These are phyloP conservation scores for Nothobranchius furzeri DNA, from an alignment of 2,113 vertebrate genomes.

Conservation along the genomic window DNA sequence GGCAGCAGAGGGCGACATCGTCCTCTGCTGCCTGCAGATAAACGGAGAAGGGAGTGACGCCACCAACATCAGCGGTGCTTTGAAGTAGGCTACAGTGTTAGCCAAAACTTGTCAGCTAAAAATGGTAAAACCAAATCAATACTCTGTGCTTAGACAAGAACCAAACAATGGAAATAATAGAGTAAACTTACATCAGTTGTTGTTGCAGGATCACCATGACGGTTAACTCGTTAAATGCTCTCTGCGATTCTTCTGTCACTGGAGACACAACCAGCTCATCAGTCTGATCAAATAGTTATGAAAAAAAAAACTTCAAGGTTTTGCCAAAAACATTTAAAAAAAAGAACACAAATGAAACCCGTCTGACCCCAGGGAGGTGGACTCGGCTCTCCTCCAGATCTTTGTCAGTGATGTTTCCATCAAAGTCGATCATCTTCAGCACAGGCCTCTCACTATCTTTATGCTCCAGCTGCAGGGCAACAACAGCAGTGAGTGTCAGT, in stretches of 20 bases:
- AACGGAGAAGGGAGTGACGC: no score
- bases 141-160: no score
- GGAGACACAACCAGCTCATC: conserved; percentile 62
- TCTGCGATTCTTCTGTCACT: conserved; percentile 66
- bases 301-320: background rate
- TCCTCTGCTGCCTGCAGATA: no score
- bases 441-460: conserved; percentile 10
- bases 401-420: conserved; percentile 78
- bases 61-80: no score
- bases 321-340: background rate
- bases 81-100: no score
- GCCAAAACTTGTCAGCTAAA: no score
- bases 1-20: no score
- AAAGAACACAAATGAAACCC: background rate
- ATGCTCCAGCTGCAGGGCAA: conserved; percentile 53
- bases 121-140: no score
- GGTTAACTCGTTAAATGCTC: conserved; percentile 75
- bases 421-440: conserved; percentile 76
- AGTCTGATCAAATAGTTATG: conserved; percentile 63
- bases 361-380: conserved; percentile 72
- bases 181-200: conserved; percentile 79
- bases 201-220: conserved; percentile 75
- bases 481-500: background rate
- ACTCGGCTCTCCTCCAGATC: conserved; percentile 61
- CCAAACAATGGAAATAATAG: no score